Evolutionary conservation across 2,888 invertebrate genomes (phyloP), one percentile per base, ranked within the genome.

Genomic region (Invenusta paracnida): DNA sequence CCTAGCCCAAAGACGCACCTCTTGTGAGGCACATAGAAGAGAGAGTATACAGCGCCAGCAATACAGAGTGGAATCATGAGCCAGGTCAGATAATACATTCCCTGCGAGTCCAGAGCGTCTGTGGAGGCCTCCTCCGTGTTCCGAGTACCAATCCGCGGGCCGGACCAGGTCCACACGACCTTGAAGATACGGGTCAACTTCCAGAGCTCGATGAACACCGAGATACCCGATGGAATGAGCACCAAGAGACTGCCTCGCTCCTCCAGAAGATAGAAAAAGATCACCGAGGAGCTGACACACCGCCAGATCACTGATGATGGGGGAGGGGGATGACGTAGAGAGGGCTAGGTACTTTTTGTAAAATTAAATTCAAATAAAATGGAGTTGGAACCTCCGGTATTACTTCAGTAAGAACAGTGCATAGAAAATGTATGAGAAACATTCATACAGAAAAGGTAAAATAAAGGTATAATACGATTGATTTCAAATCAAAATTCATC

Each of bases 21-120:
- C 92, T 95, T 96, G 91, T 99, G 98, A 17, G 97, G 96, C 89
- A 95, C 95, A 91, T 97, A 98, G 17, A 98, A 88, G 28, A 99
- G 93, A 1, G 97, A 97, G 92, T 98, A 99, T 5, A 95, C 90
- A 2, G 98, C 98, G 0, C 97, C 97, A 28, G 93, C 94, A 29
- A 95, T 85, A 89, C 96, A 95, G 13, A 98, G 93, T 0, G 98
- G 98, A 91, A 96, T 96, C 85, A 98, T 92, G 48, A 98, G 89
- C 92, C 95, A 96, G 87, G 95, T 95, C 67, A 99, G 93, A 91
- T 98, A 97, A 17, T 29, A 29, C 81, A 86, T 87, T 17, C 87
- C 82, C 67, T 84, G 82, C n/a, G 82, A 87, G 29, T 87, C 85
- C 27, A 86, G 81, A 13, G 27, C 83, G 79, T 73, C 85, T 13